Base-by-base conservation (phyloP, 2,797 vertebrate genomes). In the Petrocephalus sullivani region DNA sequence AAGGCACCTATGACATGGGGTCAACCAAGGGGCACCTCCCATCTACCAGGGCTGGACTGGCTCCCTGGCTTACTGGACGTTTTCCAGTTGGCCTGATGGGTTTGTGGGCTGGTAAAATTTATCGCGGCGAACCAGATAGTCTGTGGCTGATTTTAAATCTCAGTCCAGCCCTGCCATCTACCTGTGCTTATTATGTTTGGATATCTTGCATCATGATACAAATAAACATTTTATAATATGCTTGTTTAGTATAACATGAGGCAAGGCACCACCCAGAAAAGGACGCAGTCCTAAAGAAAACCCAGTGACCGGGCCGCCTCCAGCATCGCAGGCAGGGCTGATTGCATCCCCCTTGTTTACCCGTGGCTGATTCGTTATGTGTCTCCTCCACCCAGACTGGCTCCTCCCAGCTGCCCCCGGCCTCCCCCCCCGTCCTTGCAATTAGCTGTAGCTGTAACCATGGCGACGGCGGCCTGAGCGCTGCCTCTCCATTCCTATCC, bases 371-470 rank as follows among this genome's bases (percentile, higher is more conserved):
- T 58, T 49, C 51, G 19, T 16, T 41, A 51, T 87, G 85, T 87
- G 86, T 28, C 75, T 78, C 61, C 83, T 64, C 88, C 61, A 75
- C 83, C 83, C 83, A 88, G 88, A 53, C 88, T 71, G 61, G 51
- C 88, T 88, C 82, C 88, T 71, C 88, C 88, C 88, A 85, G 82
- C 58, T 28, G 60, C 60, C 33, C 23, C 53, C 53, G n/a, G 37
- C 90, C 90, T 88, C 23, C 90, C 90, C 90, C 90, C 90, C 90
- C 33, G 75, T 64, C 91, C 90, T 88, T 21, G 88, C 92, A 93
- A 93, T 94, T 93, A 94, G 92, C 92, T 91, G 0, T 90, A 92
- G 89, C 89, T 85, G 89, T 94, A 91, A 89, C 93, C 93, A 94
- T 88, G 92, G 93, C 90, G 93, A 94, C 92, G 21, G 86, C 88